Base-by-base conservation (phyloP, 2,888 invertebrate genomes). In the Cheilosia scutellata region DNA sequence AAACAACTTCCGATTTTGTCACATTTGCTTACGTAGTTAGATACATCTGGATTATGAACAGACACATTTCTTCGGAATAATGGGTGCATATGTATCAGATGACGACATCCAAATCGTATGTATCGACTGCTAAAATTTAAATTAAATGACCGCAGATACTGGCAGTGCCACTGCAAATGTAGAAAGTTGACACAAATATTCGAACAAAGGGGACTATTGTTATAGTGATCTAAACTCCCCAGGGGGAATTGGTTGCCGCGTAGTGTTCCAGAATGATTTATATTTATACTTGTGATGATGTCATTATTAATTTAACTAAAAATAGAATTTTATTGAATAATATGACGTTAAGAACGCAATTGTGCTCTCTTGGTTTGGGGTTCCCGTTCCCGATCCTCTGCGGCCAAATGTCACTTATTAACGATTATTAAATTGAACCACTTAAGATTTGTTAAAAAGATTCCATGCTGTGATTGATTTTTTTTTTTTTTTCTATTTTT, bases 251-350 rank as follows among this genome's bases (percentile, higher is more conserved):
- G 25, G 9, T 25, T 33, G 27, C 49, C 51, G 37, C 58, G 40
- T n/a, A 20, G 25, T 55, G 68, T 33, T 44, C n/a, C 31, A 11
- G 13, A 42, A n/a, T 53, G 42, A 49, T 63, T 40, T n/a, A 5
- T n/a, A n/a, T n/a, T n/a, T 7, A 20, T n/a, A 9, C 29, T 20
- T 44, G 31, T 40, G 62, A 57, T 79, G 79, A 79, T 66, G 79
- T 79, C 79, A 79, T 74, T 74, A 80, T 74, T 74, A 62, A 74
- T 79, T 74, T 47, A 51, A 65, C 65, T 49, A 27, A 78, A 71
- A 71, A 78, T 71, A 78, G 49, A 78, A 63, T 63, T 51, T 72
- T 16, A 72, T 72, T 79, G 27, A 79, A 65, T 71, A 71, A 71
- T 57, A 47, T 78, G 62, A 51, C 57, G 72, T 27, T 27, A 7